Base-by-base conservation (phyloP, 2,888 invertebrate species). In the Shargacucullia verbasci region DNA sequence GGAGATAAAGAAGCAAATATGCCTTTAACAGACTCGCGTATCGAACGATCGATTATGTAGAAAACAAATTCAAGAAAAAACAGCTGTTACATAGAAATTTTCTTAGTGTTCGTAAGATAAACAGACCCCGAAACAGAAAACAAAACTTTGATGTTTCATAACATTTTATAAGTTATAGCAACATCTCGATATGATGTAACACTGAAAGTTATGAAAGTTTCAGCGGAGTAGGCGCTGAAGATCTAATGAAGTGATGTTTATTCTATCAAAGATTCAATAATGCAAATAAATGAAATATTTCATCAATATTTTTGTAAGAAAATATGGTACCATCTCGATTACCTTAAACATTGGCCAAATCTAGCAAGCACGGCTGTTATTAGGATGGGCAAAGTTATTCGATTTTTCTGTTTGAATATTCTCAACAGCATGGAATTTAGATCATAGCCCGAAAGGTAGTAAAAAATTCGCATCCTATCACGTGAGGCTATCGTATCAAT, bases 271-370 rank as follows among this genome's bases (percentile, higher is more conserved):
- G 37, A 49, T 53, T 63, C 50, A 44, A 49, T 49, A 27, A 64
- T 50, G 41, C 14, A 20, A 15, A 45, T 49, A 59, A 62, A 54
- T 34, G 10, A 40, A 60, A 53, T n/a, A n/a, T n/a, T n/a, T 68
- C 53, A 37, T 54, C 33, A 50, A 53, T 60, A 47, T 68, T 60
- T 60, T 68, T 54, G n/a, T n/a, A n/a, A n/a, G n/a, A n/a, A n/a
- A n/a, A n/a, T n/a, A n/a, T n/a, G n/a, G n/a, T n/a, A n/a, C n/a
- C n/a, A n/a, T n/a, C n/a, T n/a, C n/a, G n/a, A n/a, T n/a, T n/a
- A n/a, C n/a, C n/a, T n/a, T n/a, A n/a, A n/a, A n/a, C n/a, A n/a
- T n/a, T n/a, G n/a, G n/a, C n/a, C n/a, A n/a, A n/a, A n/a, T n/a
- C n/a, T n/a, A n/a, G n/a, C n/a, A n/a, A n/a, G n/a, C n/a, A n/a